Conservation (phyloP, 2,888 invertebrate genomes). For the Tillus elongatus region DNA sequence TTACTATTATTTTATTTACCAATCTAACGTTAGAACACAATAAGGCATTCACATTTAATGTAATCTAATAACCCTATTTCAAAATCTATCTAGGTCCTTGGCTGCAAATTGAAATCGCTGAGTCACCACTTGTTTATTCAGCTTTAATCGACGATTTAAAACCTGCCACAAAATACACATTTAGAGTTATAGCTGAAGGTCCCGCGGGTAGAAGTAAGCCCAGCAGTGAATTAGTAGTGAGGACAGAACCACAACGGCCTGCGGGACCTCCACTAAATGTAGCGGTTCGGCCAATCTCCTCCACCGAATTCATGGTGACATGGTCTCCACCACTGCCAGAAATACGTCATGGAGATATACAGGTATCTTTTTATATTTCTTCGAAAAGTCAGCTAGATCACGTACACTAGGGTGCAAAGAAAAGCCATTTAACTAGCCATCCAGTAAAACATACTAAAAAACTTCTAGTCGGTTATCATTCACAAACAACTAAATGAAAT, state of each 20-base stretch:
- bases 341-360: slow-evolving; percentile 63
- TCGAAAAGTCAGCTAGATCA: too few relatives aligned
- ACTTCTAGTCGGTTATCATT: too few relatives aligned
- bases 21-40: too few relatives aligned
- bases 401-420: too few relatives aligned
- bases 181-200: slow-evolving; percentile 65
- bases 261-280: slow-evolving; percentile 60
- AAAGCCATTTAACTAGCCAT: too few relatives aligned
- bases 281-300: slow-evolving; percentile 60
- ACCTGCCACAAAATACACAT: slow-evolving; percentile 60
- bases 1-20: too few relatives aligned
- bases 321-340: slow-evolving; percentile 65
- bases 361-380: slow-evolving; percentile 23
- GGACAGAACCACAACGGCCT: slow-evolving; percentile 62
- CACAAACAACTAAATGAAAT: background rate
- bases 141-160: slow-evolving; percentile 59
- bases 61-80: slow-evolving; percentile 11
- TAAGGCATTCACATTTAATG: too few relatives aligned
- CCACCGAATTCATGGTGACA: slow-evolving; percentile 62
- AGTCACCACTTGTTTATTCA: slow-evolving; percentile 53
- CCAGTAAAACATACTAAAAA: too few relatives aligned
- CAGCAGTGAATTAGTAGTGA: slow-evolving; percentile 53
- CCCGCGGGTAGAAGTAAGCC: slow-evolving; percentile 62
- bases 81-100: slow-evolving; percentile 50
- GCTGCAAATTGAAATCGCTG: slow-evolving; percentile 57